A percentile compares a stretch with the other conserved stretches of the same genome.
Conservation (phyloP, 2,888 invertebrate genomes). For the Cyclophora punctaria region DNA sequence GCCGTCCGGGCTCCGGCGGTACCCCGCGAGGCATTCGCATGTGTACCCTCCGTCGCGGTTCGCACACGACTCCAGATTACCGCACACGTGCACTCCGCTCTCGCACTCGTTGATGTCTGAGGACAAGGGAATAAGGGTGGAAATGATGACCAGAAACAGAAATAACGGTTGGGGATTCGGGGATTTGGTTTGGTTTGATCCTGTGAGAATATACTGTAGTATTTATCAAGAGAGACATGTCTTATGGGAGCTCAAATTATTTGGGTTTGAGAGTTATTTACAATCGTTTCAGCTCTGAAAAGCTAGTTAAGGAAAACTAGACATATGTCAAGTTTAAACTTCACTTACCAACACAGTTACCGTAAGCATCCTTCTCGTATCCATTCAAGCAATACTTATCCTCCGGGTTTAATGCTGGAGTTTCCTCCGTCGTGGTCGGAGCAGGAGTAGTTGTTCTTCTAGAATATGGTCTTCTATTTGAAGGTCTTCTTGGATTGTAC, state of each 20-base stretch:
- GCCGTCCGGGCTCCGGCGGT: constrained; percentile 75
- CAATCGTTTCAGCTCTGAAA: too few relatives aligned
- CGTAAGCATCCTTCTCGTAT: constrained; percentile 5
- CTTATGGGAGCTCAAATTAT: too few relatives aligned
- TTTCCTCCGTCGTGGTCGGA: constrained; percentile 12
- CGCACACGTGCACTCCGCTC: constrained; percentile 48
- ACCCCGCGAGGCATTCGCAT: constrained; percentile 87
- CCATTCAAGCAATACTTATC: constrained; percentile 11
- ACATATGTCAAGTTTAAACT: too few relatives aligned
- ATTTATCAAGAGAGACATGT: background rate
- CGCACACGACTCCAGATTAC: constrained; percentile 32
- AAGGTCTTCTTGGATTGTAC: too few relatives aligned
- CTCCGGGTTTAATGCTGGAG: constrained; percentile 36
- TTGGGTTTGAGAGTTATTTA: too few relatives aligned
- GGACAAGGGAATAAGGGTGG: background rate
- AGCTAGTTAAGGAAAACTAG: too few relatives aligned
- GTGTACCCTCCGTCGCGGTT: constrained; percentile 82
- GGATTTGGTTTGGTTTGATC: too few relatives aligned
- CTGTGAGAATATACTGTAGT: too few relatives aligned
- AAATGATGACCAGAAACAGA: too few relatives aligned
- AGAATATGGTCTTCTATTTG: background rate
- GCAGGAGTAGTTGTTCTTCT: constrained; percentile 5
- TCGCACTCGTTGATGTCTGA: constrained; percentile 86
- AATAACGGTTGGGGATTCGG: too few relatives aligned
- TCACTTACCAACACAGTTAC: constrained; percentile 7